A percentile compares a stretch with the other conserved stretches of the same genome.
Evolutionary conservation across 2,797 vertebrate genomes (phyloP).

Genomic region (Pristis pectinata): DNA sequence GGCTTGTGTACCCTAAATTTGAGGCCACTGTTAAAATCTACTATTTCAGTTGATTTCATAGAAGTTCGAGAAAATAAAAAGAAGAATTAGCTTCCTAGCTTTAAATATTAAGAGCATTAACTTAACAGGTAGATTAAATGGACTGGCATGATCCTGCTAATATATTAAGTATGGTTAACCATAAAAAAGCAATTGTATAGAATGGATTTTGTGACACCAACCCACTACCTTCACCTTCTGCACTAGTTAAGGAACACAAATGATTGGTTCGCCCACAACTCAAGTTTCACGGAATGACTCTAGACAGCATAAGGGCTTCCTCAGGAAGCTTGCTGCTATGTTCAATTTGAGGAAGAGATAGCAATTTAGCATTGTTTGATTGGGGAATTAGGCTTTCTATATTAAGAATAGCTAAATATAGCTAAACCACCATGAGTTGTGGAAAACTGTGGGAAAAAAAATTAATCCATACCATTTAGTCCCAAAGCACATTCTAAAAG

Average conservation of each 20-base stretch:
- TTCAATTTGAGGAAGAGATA: background rate
- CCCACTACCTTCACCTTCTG: background rate
- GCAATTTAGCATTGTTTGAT: background rate
- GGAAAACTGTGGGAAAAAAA: background rate
- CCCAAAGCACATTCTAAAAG: background rate
- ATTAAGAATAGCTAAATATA: slow-evolving; percentile 16
- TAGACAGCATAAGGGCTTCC: background rate
- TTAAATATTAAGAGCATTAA: background rate
- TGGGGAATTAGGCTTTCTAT: background rate
- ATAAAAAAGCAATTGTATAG: background rate
- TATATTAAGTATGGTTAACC: background rate
- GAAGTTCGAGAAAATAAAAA: background rate
- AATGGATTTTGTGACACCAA: background rate
- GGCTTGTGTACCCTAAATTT: background rate
- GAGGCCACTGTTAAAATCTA: background rate
- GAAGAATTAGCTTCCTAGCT: background rate
- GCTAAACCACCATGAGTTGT: background rate
- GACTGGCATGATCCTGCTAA: background rate
- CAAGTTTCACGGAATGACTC: background rate
- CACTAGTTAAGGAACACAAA: background rate
- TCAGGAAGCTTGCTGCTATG: background rate
- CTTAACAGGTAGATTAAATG: background rate
- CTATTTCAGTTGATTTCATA: background rate
- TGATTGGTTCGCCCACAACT: background rate
- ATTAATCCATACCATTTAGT: background rate